These are phyloP conservation scores for Gari tellinella DNA, from an alignment of 2,888 invertebrate genomes.

Conservation along the genomic window DNA sequence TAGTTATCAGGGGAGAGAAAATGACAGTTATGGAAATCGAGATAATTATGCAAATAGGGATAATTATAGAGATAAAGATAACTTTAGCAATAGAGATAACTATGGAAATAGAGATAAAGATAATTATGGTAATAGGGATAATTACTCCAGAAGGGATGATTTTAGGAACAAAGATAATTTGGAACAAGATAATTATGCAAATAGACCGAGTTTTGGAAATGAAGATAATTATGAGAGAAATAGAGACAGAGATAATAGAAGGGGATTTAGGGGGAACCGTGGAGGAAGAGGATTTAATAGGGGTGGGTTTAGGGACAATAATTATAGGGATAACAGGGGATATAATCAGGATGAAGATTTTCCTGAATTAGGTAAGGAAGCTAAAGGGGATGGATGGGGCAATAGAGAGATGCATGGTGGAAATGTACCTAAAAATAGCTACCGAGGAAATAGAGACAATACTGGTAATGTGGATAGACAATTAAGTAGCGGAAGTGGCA, in stretches of 20 bases:
- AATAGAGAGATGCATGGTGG: too few relatives aligned
- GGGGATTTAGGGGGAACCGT: slow-evolving; percentile 19
- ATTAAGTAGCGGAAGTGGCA: not conserved
- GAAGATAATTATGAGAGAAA: not conserved
- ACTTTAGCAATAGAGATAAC: slow-evolving; percentile 18
- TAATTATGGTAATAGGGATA: slow-evolving; percentile 16
- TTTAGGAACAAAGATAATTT: slow-evolving; percentile 28
- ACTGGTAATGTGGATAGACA: not conserved
- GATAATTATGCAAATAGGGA: slow-evolving; percentile 25
- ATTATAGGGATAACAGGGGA: not conserved
- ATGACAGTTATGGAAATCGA: slow-evolving; percentile 2
- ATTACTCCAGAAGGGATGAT: slow-evolving; percentile 20
- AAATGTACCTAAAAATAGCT: too few relatives aligned
- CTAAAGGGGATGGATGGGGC: too few relatives aligned
- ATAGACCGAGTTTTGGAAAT: slow-evolving; percentile 10
- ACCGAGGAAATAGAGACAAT: not conserved
- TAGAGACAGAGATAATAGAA: slow-evolving; percentile 12
- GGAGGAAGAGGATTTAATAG: slow-evolving; percentile 14
- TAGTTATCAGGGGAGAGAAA: slow-evolving; percentile 5
- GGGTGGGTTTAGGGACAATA: not conserved
- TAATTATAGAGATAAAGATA: slow-evolving; percentile 31
- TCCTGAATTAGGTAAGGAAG: too few relatives aligned
- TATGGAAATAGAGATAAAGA: slow-evolving; percentile 31
- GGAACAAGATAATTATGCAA: slow-evolving; percentile 9
- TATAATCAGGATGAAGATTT: not conserved